Percentiles rank a stretch among this genome's conserved stretches.
phyloP scores from a whole-genome alignment of 2,797 vertebrate species.

The Melanotaenia pygmaea region DNA sequence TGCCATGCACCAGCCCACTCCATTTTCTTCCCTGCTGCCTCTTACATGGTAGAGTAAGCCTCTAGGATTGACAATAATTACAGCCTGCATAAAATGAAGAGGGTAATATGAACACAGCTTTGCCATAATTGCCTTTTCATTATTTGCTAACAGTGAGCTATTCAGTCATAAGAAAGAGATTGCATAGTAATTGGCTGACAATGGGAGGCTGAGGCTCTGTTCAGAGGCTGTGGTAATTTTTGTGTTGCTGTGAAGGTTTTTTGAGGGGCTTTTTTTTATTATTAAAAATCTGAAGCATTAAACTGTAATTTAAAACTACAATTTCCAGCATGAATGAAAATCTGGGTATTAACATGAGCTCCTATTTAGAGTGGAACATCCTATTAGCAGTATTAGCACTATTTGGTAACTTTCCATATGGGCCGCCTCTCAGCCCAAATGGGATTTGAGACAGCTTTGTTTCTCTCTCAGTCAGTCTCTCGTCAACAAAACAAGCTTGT shows the following conservation, averaged over 20 bases:
- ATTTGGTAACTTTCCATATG: constrained; percentile 93
- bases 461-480: constrained; percentile 79
- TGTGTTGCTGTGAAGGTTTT: constrained; percentile 87
- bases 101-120: constrained; percentile 98
- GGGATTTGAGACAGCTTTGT: constrained; percentile 90
- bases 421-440: constrained; percentile 87
- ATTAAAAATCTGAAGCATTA: constrained; percentile 99
- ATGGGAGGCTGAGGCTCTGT: constrained; percentile 94
- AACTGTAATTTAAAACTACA: constrained; percentile 96
- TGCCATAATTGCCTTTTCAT: constrained; percentile 99
- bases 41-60: constrained; percentile 98
- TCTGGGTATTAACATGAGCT: constrained; percentile 89
- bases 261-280: constrained; percentile 85
- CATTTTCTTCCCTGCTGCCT: constrained; percentile 96
- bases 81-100: constrained; percentile 96
- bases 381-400: constrained; percentile 91
- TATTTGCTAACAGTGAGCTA: constrained; percentile 99
- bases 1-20: constrained; percentile 97
- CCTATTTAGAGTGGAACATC: constrained; percentile 91
- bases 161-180: constrained; percentile 98
- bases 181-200: constrained; percentile 99
- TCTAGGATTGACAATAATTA: constrained; percentile 99
- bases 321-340: constrained; percentile 91
- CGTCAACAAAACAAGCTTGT: constrained; percentile 80
- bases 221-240: constrained; percentile 93